Base-by-base conservation (phyloP, 2,888 invertebrate species). In the Sarcophaga caerulescens region DNA sequence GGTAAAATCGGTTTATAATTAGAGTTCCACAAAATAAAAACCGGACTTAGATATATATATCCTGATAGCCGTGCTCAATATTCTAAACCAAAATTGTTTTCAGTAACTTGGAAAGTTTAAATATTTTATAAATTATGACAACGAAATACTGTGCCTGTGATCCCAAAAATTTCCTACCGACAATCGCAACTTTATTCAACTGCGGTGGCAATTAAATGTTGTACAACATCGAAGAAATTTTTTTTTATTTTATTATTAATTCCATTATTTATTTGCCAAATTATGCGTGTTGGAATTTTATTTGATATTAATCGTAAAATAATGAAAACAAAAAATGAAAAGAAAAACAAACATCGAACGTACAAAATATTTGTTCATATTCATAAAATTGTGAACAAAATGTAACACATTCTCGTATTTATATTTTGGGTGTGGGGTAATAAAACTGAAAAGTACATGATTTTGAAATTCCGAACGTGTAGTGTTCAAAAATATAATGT, bases 251-350 rank as follows among this genome's bases (percentile, higher is more conserved):
- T 35, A 35, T 35, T 35, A 6, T 8, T 35, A 35, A 35, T 35
- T 35, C 35, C 35, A 35, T 85, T 63, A 75, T 79, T 82, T 82
- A 71, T 82, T 82, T 79, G 82, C 79, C 57, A 83, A 83, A 85
- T 83, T 83, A 77, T 80, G 82, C 83, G 85, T 85, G 83, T 45
- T 80, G 83, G 83, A 83, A 83, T 85, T 80, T 83, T 74, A 68
- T 35, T 8, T 73, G 21, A 78, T 73, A 78, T 62, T 62, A 70
- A 70, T 76, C 81, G 65, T 21, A 45, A 76, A 63, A 47, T 35
- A 35, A 35, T 35, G 35, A 35, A 35, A 35, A 35, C 6, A 35
- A 35, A 35, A 35, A 35, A 35, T 6, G 25, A 25, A 23, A 25
- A 35, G 35, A 8, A 35, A 35, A 69, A 78, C 77, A 85, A 4